These are phyloP conservation scores for Carettochelys insculpta DNA, from an alignment of 2,113 vertebrate genomes.

Conservation along the genomic window DNA sequence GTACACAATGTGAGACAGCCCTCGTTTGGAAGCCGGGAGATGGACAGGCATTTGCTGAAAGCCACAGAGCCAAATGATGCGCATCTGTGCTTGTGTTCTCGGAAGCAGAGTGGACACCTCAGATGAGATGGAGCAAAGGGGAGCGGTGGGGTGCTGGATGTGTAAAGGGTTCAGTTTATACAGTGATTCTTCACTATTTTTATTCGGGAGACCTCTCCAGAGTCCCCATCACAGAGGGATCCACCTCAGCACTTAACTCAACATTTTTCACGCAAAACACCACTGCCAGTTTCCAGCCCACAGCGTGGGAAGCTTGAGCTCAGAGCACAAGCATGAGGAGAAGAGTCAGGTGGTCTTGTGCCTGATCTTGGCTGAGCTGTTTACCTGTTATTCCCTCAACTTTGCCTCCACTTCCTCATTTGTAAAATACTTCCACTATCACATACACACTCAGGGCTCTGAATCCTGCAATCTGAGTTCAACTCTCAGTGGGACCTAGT, in stretches of 20 bases:
- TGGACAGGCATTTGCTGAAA: not conserved
- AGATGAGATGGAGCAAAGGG: not conserved
- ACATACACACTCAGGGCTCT: too few species aligned
- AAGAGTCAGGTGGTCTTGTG: not conserved
- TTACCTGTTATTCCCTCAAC: not conserved
- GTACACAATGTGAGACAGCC: too few species aligned
- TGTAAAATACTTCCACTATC: too few species aligned
- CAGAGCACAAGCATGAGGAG: not conserved
- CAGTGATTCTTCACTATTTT: not conserved
- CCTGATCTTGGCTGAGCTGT: rapidly evolving
- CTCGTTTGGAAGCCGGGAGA: not conserved
- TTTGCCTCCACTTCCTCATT: not conserved
- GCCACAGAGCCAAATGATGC: not conserved
- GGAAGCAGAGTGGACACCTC: not conserved
- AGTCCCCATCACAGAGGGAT: not conserved
- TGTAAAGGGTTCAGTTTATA: not conserved
- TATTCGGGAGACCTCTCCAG: not conserved
- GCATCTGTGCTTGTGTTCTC: not conserved
- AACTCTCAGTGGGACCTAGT: too few species aligned
- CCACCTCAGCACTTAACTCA: not conserved
- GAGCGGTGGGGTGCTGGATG: not conserved
- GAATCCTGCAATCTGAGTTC: too few species aligned
- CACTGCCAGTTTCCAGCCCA: not conserved
- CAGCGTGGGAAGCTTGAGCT: not conserved
- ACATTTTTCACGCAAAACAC: not conserved